Evolutionary conservation across 23 tunicate species (phyloP), one percentile per base, ranked within the genome.

Genomic region (Styela plicata): DNA sequence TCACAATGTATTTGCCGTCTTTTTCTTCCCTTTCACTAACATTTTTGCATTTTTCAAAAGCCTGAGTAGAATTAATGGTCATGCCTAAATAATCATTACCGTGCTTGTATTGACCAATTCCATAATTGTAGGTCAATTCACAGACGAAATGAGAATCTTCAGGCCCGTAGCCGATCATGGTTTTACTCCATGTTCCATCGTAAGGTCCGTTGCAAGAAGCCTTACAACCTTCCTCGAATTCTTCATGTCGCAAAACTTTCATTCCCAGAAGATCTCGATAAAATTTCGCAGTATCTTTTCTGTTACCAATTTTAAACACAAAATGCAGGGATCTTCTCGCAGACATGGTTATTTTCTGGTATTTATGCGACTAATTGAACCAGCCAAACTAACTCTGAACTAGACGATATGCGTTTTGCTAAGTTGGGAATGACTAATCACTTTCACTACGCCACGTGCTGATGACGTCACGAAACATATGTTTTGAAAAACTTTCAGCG

Each of bases 161-260:
- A 33, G 90, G 64, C 2, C 95, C 99, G 67, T 85, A 95, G 13
- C 99, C 99, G 34, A 95, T 86, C 99, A 95, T 95, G 0, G 99
- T 89, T 74, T 95, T 95, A 82, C 99, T 95, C 99, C 99, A 95
- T 67, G 83, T 89, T 21, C 99, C 99, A 86, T 95, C 96, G 86
- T 95, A 95, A 33, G 99, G 99, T n/a, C 97, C 97, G 83, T 92
- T 92, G 69, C 97, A 92, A 1, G 91, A 88, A 32, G 97, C 97
- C 83, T 92, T 92, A 79, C 97, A 92, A 2, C 97, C 97, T 83
- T 92, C 97, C 64, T 87, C 89, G 87, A 92, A 92, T 57, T 92
- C 97, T 71, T 92, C 97, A 84, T 92, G 97, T 0, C 97, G 87
- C 30, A 91, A 78, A n/a, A 91, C 97, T 80, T 92, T 92, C 99